A percentile compares a stretch with the other conserved stretches of the same genome.
phyloP scores from a whole-genome alignment of 2,888 invertebrate genomes.

The Pseudoips prasinana region DNA sequence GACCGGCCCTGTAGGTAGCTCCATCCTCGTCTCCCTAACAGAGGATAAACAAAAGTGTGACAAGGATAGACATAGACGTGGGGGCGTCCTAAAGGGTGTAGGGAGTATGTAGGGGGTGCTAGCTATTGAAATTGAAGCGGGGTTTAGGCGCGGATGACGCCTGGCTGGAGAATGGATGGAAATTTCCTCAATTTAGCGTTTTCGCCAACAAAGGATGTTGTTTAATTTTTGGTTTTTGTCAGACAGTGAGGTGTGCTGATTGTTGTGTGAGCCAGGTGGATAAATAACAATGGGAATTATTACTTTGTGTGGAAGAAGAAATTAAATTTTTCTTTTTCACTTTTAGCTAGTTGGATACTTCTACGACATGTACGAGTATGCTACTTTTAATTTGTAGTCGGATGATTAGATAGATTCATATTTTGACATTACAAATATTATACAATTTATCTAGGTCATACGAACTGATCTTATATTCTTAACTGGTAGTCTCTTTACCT shows the following conservation, averaged over 20 bases:
- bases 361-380: too few species aligned
- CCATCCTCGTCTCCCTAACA: constrained; percentile 42
- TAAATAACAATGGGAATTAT: constrained; percentile 25
- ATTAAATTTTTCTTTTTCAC: constrained; percentile 3
- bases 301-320: constrained; percentile 11
- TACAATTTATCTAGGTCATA: too few species aligned
- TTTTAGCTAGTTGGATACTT: constrained; percentile 2
- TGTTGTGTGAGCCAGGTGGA: constrained; percentile 38
- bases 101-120: constrained; percentile 77
- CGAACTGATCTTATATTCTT: too few species aligned
- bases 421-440: too few species aligned
- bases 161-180: constrained; percentile 81
- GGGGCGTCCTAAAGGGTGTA: constrained; percentile 81
- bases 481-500: too few species aligned
- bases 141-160: constrained; percentile 82
- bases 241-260: constrained; percentile 62
- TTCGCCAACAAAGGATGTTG: constrained; percentile 80
- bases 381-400: too few species aligned
- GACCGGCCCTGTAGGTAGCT: constrained; percentile 78
- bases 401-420: too few species aligned
- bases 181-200: constrained; percentile 82
- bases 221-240: constrained; percentile 80
- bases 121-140: constrained; percentile 82
- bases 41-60: constrained; percentile 35
- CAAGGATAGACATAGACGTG: constrained; percentile 50